Base-by-base conservation (phyloP, 2,113 vertebrate species). In the Platichthys stellatus region DNA sequence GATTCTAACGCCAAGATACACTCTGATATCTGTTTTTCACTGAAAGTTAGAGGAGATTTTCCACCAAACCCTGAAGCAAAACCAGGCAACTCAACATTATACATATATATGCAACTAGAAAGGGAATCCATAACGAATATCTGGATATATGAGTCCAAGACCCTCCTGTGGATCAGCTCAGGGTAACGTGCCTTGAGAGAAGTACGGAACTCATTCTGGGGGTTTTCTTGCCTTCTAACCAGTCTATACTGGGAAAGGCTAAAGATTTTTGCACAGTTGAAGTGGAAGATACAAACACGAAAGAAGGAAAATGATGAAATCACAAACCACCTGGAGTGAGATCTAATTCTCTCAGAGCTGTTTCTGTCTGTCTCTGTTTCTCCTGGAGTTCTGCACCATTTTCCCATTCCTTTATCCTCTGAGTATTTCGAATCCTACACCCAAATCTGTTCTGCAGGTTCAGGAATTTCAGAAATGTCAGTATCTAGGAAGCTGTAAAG, bases 21-120 rank as follows among this genome's bases (percentile, higher is more conserved):
- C 8, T 64, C 18, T 21, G 20, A 60, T 84, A 66, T 78, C 31
- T 54, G 24, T 14, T 78, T 58, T 84, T 67, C 15, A 47, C 20
- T 53, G 4, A 53, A 59, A 74, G 40, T 63, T 45, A 47, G 28
- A 47, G 60, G 72, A 73, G 51, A 59, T 49, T 71, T 77, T 70
- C 38, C 66, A 70, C 63, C 21, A 56, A 40, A 4, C 18, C 26
- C 15, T 47, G 1, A 2, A 74, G 5, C 0, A 18, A 72, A 45
- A 72, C 49, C 35, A 59, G n/a, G 24, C 59, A 70, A 60, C 12
- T 31, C 5, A 31, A 61, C 68, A 49, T 20, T 1, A 56, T 28
- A 56, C 17, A 78, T 49, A 63, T 58, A 43, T 13, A 51, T 51
- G 38, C 28, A 20, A 18, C 45, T 47, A 49, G 3, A 59, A 76